These are phyloP conservation scores for Spheniscus mendiculus DNA, from an alignment of 2,113 vertebrate genomes.

Conservation along the genomic window DNA sequence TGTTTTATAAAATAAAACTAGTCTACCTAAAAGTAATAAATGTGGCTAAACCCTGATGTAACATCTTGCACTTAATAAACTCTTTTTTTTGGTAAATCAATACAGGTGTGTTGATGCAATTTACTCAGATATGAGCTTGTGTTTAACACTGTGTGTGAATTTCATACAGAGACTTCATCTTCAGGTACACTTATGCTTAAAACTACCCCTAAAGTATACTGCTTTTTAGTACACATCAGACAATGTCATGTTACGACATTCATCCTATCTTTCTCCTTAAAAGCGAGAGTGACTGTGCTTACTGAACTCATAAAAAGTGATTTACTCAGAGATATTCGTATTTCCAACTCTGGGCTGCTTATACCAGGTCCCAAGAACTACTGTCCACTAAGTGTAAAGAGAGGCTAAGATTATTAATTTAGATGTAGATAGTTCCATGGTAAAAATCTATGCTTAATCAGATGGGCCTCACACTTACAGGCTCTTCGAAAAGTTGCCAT, in stretches of 20 bases:
- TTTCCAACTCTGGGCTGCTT: neutral
- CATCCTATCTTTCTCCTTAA: neutral
- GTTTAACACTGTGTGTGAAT: neutral
- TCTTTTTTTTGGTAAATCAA: conserved; percentile 29
- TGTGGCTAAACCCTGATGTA: conserved; percentile 42
- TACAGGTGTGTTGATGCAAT: neutral
- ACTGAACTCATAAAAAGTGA: neutral
- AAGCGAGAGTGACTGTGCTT: neutral
- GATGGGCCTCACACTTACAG: neutral
- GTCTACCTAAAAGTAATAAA: conserved; percentile 77
- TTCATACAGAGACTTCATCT: neutral
- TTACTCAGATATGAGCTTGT: neutral
- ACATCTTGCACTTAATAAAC: conserved; percentile 73
- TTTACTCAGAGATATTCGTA: neutral
- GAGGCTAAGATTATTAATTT: neutral
- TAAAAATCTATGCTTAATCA: neutral
- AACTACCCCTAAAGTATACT: neutral
- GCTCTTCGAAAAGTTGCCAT: neutral
- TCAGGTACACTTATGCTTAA: neutral
- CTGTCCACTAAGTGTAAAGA: neutral
- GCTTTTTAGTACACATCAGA: neutral
- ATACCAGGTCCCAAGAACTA: neutral
- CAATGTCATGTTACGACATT: neutral
- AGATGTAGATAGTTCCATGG: neutral
- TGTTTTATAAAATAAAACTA: conserved; percentile 68